phyloP scores from a whole-genome alignment of 1,140 invertebrate genomes.

The Drosophila melanica region DNA sequence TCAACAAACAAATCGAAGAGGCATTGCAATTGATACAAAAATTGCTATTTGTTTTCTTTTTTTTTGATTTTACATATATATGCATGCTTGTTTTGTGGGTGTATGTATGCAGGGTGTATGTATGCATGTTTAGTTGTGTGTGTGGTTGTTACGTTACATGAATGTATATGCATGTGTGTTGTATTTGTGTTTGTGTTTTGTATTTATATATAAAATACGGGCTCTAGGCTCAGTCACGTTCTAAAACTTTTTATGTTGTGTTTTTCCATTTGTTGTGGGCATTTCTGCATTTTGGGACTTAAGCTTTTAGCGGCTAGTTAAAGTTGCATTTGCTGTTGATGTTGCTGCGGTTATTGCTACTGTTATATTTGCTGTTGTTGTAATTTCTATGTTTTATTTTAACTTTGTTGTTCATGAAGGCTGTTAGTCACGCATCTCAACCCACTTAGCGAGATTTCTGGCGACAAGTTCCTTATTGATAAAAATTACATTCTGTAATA shows the following conservation, averaged over 20 bases:
- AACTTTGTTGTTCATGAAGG: conserved; percentile 58
- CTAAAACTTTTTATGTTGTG: conserved; percentile 49
- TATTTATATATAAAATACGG: conserved; percentile 46
- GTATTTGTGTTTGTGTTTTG: conserved; percentile 9
- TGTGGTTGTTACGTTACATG: conserved; percentile 5
- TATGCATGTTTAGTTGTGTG: conserved; percentile 19
- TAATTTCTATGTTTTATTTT: conserved; percentile 32
- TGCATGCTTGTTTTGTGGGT: conserved; percentile 1
- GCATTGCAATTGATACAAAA: conserved; percentile 6
- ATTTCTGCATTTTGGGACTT: conserved; percentile 26
- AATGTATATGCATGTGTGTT: conserved; percentile 5
- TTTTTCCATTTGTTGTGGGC: not conserved
- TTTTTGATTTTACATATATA: conserved; percentile 35
- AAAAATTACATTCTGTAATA: conserved; percentile 87
- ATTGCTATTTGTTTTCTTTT: conserved; percentile 8
- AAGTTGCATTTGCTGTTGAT: conserved; percentile 25
- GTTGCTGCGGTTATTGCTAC: conserved; percentile 6
- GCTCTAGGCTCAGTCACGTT: conserved; percentile 70
- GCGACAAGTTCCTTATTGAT: conserved; percentile 89
- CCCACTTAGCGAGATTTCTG: conserved; percentile 88
- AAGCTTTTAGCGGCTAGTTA: conserved; percentile 12
- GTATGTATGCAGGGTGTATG: not conserved
- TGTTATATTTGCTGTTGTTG: conserved; percentile 29
- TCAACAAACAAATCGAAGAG: conserved; percentile 45
- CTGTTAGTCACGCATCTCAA: conserved; percentile 82